Conservation (phyloP, 2,888 invertebrate species). For the Yponomeuta malinellus region DNA sequence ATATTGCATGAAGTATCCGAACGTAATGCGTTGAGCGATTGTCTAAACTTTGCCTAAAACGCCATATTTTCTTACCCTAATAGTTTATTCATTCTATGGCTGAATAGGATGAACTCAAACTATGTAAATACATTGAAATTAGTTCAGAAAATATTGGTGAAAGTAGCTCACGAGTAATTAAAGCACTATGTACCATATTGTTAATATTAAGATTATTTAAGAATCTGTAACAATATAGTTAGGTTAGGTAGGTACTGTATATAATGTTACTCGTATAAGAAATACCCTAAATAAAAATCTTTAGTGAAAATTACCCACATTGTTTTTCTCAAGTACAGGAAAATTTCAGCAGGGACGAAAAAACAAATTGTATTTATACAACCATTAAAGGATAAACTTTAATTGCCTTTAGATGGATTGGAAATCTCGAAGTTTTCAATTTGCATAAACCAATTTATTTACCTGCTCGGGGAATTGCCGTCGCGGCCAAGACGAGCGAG, state of each 20-base stretch:
- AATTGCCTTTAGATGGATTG: constrained; percentile 15
- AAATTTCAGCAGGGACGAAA: not conserved
- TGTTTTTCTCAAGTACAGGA: constrained; percentile 4
- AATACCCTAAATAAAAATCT: constrained; percentile 56
- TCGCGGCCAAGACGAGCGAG: constrained; percentile 14
- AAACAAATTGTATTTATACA: not conserved
- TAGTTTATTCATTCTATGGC: not conserved
- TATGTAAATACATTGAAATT: constrained; percentile 5
- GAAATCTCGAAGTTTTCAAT: constrained; percentile 26
- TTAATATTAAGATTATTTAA: constrained; percentile 23
- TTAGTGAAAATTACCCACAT: constrained; percentile 50
- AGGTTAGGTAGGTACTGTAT: constrained; percentile 42
- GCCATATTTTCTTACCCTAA: not conserved
- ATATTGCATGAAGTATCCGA: not conserved
- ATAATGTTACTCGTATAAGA: constrained; percentile 71
- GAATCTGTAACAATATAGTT: constrained; percentile 41
- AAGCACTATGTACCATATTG: constrained; percentile 14
- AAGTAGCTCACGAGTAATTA: not conserved
- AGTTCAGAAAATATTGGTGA: not conserved
- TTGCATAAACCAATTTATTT: constrained; percentile 36
- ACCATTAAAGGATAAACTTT: constrained; percentile 11
- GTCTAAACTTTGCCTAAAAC: not conserved
- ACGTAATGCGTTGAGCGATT: not conserved
- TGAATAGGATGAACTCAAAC: not conserved
- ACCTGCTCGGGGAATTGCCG: constrained; percentile 25